Evolutionary conservation across 35 echinoderm and acorn worm genomes (phyloP), one percentile per base, ranked within the genome.

Genomic region (Hemicentrotus pulcherrimus): DNA sequence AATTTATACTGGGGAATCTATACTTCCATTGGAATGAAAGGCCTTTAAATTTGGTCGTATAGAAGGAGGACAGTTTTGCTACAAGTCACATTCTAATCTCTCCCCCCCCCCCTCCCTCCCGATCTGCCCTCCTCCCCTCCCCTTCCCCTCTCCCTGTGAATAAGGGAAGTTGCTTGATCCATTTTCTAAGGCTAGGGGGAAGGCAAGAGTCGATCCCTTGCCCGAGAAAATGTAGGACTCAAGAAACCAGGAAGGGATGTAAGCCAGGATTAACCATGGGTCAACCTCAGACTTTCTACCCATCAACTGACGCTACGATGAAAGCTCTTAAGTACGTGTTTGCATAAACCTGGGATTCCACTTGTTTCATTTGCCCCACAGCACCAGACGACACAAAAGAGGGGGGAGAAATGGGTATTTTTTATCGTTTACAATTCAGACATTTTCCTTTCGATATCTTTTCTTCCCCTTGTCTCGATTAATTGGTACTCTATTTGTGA

Each of bases 251-350:
- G 65, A 78, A 78, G 65, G 28, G 65, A 28, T 78, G 65, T 78
- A 28, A 78, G 65, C 65, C 65, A 7, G 65, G 65, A 78, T 78
- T 78, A 78, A 78, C 65, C 65, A 78, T 78, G 65, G 65, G 65
- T 78, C 65, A 78, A 78, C 65, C 7, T 28, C 2, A 78, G 65
- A 78, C 65, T 78, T n/a, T 78, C 65, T 5, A 78, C 19, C 65
- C 65, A n/a, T 78, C 65, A 28, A 7, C 65, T 78, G 65, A 78
- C 65, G 7, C 24, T n/a, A 78, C 22, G 65, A n/a, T 78, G 65
- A 78, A 78, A 78, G 65, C 65, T 78, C 65, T 78, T 78, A 78
- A 78, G 65, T 78, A 28, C 61, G 65, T 78, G 65, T 78, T 78
- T 78, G 65, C 22, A 28, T 28, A 78, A 78, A 78, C 65, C 22